These are phyloP conservation scores for Synaphobranchus kaupii DNA, from an alignment of 2,797 vertebrate genomes.

Conservation along the genomic window DNA sequence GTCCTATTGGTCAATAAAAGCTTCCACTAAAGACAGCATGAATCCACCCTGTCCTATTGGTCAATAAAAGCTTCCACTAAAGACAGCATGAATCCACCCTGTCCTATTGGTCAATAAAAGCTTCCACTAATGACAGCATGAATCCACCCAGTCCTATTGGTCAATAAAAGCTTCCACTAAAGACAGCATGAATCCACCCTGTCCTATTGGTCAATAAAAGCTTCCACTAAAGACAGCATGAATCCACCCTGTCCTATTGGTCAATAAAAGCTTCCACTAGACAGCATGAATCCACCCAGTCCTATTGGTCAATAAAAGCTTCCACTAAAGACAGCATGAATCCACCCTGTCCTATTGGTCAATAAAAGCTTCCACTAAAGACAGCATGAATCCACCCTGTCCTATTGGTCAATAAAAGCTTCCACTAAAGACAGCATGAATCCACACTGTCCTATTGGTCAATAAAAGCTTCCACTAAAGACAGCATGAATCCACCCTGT, in stretches of 20 bases:
- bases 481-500: neutral
- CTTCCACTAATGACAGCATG: neutral
- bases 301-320: too few species aligned
- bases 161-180: neutral
- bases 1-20: too few species aligned
- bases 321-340: neutral
- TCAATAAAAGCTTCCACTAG: neutral
- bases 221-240: neutral
- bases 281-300: neutral
- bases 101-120: too few species aligned
- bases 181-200: neutral
- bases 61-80: neutral
- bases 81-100: neutral
- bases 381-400: neutral
- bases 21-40: neutral
- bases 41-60: too few species aligned
- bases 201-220: too few species aligned
- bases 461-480: neutral
- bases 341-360: too few species aligned
- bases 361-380: neutral
- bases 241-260: too few species aligned
- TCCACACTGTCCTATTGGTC: too few species aligned
- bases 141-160: too few species aligned
- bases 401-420: too few species aligned
- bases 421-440: neutral